Evolutionary conservation across 2,888 invertebrate genomes (phyloP).

Genomic region (Oligia fasciuncula): DNA sequence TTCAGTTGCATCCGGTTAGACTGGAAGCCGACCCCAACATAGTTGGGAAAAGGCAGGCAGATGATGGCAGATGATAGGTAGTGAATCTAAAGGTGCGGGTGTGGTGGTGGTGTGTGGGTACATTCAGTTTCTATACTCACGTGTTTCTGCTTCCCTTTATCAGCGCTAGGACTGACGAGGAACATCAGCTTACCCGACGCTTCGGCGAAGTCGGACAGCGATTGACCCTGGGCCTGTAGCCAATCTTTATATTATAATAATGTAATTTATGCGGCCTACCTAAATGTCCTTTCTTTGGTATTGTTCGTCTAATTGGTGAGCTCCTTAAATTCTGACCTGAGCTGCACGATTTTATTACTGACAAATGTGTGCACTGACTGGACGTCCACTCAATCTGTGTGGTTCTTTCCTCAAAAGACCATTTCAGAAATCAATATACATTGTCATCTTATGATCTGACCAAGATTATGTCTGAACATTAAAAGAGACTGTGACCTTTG

Average conservation of each 20-base stretch:
- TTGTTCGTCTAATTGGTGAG: neutral
- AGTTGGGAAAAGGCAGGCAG: no score
- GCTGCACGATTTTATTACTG: neutral
- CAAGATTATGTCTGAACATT: neutral
- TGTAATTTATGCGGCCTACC: neutral
- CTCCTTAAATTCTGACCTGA: neutral
- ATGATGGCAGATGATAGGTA: no score
- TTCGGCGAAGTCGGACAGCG: constrained; percentile 68
- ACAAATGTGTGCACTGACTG: neutral
- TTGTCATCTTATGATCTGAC: neutral
- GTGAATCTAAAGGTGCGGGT: neutral
- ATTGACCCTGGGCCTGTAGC: constrained; percentile 68
- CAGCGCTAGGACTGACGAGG: constrained; percentile 67
- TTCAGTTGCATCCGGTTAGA: no score
- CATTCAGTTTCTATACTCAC: constrained; percentile 59
- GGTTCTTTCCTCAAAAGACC: neutral
- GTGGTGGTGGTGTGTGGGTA: neutral
- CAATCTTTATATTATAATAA: neutral
- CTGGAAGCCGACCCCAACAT: no score
- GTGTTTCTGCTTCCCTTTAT: constrained; percentile 63
- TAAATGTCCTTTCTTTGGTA: neutral
- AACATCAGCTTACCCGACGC: constrained; percentile 73
- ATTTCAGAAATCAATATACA: neutral
- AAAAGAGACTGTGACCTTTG: no score
- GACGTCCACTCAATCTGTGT: neutral